Conservation (phyloP, 1,140 invertebrate species). For the Drosophila malerkotliana region DNA sequence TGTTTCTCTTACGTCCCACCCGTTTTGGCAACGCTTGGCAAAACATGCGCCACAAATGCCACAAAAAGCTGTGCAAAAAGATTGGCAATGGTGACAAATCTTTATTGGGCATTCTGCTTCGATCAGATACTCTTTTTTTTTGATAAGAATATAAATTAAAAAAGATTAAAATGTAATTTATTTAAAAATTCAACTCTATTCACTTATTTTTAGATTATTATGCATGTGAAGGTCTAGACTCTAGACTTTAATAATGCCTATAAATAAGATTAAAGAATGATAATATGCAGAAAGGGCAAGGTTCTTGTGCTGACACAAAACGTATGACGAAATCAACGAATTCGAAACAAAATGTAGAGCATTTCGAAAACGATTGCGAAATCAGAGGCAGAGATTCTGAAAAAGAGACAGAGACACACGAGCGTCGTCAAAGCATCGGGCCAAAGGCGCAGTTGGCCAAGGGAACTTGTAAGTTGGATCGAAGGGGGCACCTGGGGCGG, state of each 20-base stretch:
- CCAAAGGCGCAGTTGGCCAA: constrained; percentile 59
- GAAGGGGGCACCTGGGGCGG: background rate
- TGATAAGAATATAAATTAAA: background rate
- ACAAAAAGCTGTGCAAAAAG: constrained; percentile 51
- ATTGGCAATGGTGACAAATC: constrained; percentile 58
- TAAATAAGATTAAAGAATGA: background rate
- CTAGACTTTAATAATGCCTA: background rate
- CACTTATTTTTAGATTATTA: constrained; percentile 1
- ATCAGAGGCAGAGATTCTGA: constrained; percentile 34
- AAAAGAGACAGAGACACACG: constrained; percentile 42
- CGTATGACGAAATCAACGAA: constrained; percentile 13
- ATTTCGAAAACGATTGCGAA: constrained; percentile 56
- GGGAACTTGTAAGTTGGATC: constrained; percentile 27
- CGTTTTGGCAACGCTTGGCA: constrained; percentile 45
- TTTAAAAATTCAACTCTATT: background rate
- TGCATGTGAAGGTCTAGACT: background rate
- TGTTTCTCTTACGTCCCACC: constrained; percentile 35
- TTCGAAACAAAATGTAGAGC: constrained; percentile 20
- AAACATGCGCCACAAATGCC: constrained; percentile 61
- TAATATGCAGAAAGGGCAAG: constrained; percentile 34
- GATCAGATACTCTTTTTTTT: constrained; percentile 14
- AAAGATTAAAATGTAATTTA: background rate
- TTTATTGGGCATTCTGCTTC: constrained; percentile 5
- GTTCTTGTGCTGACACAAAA: constrained; percentile 9
- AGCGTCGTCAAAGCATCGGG: constrained; percentile 33